phyloP scores from a whole-genome alignment of 2,113 vertebrate species.

The Nannobrachium achirus region DNA sequence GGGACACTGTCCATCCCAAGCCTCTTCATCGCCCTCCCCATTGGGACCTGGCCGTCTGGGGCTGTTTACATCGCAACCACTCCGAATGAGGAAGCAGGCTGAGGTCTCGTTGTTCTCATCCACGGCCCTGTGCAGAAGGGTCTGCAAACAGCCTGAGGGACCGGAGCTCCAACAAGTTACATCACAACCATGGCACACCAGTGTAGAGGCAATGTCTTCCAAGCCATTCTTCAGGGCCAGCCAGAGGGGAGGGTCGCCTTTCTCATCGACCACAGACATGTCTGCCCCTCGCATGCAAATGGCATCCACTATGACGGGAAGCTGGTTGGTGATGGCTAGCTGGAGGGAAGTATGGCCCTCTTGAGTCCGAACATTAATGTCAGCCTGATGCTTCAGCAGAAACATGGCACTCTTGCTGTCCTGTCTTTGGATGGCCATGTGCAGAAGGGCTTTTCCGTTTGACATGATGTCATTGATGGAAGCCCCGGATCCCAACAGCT shows the following conservation, averaged over 20 bases:
- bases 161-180: constrained; percentile 92
- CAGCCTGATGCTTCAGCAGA: constrained; percentile 95
- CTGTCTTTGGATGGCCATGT: constrained; percentile 96
- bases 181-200: constrained; percentile 97
- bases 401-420: constrained; percentile 97
- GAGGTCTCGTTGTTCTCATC: constrained; percentile 93
- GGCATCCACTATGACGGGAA: constrained; percentile 95
- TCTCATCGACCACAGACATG: constrained; percentile 95
- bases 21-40: constrained; percentile 96
- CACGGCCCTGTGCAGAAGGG: constrained; percentile 92
- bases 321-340: constrained; percentile 94
- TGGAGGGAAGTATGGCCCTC: constrained; percentile 95
- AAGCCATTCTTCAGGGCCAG: constrained; percentile 88
- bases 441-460: constrained; percentile 92
- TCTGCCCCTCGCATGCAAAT: constrained; percentile 97
- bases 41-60: constrained; percentile 87
- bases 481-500: constrained; percentile 95
- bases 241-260: constrained; percentile 94
- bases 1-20: constrained; percentile 92
- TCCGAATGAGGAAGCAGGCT: constrained; percentile 96
- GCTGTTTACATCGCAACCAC: constrained; percentile 96
- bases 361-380: constrained; percentile 93
- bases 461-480: constrained; percentile 98
- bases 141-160: constrained; percentile 92
- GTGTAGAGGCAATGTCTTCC: constrained; percentile 96